A percentile compares a stretch with the other conserved stretches of the same genome.
These are phyloP conservation scores for Suricata suricatta DNA, from an alignment of 2,113 vertebrate species.

Conservation along the genomic window DNA sequence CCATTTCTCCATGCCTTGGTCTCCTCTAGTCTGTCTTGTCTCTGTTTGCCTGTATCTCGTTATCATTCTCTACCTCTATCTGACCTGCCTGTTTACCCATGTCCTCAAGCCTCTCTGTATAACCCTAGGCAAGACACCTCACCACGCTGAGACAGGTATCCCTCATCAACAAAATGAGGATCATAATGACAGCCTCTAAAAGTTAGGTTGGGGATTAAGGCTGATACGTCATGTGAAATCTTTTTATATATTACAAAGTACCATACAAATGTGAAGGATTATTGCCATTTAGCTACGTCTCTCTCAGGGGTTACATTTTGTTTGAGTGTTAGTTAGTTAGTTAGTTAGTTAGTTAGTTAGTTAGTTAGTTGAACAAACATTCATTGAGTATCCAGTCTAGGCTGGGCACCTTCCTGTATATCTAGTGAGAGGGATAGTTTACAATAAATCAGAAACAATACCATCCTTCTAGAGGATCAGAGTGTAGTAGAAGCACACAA, in stretches of 20 bases:
- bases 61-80: background rate
- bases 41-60: background rate
- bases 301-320: background rate
- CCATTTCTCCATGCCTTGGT: background rate
- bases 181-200: slow-evolving; percentile 82
- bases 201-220: slow-evolving; percentile 61
- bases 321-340: background rate
- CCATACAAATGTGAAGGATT: slow-evolving; percentile 68
- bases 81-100: slow-evolving; percentile 15
- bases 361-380: background rate
- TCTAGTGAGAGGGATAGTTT: background rate
- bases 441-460: background rate
- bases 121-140: slow-evolving; percentile 44
- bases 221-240: slow-evolving; percentile 54
- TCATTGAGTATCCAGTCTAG: background rate
- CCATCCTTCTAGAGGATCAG: background rate
- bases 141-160: background rate
- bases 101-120: slow-evolving; percentile 81
- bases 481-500: background rate
- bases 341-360: background rate
- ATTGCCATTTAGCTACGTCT: slow-evolving; percentile 28
- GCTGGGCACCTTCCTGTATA: background rate
- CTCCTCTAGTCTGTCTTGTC: background rate
- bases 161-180: slow-evolving; percentile 66
- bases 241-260: slow-evolving; percentile 66